Conservation (phyloP, 2,113 vertebrate species). For the Echinops telfairi region DNA sequence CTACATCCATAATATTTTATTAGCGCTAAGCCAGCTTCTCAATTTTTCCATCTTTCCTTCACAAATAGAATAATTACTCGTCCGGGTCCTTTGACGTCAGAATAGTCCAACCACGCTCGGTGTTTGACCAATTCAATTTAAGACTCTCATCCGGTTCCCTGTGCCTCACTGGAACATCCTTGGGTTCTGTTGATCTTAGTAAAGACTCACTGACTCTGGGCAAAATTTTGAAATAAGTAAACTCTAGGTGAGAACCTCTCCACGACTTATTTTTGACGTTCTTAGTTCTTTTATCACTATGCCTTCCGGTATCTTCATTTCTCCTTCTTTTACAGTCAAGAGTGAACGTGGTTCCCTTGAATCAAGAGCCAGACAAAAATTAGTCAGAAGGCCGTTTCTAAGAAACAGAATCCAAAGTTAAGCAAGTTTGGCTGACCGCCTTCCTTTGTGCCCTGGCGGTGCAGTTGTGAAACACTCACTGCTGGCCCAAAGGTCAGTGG, state of each 20-base stretch:
- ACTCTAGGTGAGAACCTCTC: not conserved
- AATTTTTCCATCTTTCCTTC: slow-evolving; percentile 30
- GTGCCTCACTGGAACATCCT: not conserved
- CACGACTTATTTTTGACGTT: not conserved
- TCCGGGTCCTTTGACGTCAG: slow-evolving; percentile 12
- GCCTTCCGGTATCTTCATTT: not conserved
- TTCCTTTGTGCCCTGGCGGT: not conserved
- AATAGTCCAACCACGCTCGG: not conserved
- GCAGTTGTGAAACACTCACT: not conserved
- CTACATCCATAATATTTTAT: slow-evolving; percentile 37
- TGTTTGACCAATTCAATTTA: not conserved
- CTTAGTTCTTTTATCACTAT: not conserved
- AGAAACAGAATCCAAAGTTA: not conserved
- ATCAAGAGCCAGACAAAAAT: not conserved
- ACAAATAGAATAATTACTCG: slow-evolving; percentile 53
- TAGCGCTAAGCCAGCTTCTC: slow-evolving; percentile 26
- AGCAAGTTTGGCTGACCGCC: not conserved
- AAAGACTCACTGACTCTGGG: not conserved
- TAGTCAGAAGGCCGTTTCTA: not conserved
- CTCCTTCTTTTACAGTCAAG: not conserved
- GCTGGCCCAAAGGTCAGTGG: not conserved
- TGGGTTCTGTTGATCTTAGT: not conserved
- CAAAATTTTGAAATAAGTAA: not conserved
- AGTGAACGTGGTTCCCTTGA: not conserved
- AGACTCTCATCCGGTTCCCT: slow-evolving; percentile 26